Evolutionary conservation across 2,113 vertebrate species (phyloP), one percentile per base, ranked within the genome.

Genomic region (Erpornis zantholeuca): DNA sequence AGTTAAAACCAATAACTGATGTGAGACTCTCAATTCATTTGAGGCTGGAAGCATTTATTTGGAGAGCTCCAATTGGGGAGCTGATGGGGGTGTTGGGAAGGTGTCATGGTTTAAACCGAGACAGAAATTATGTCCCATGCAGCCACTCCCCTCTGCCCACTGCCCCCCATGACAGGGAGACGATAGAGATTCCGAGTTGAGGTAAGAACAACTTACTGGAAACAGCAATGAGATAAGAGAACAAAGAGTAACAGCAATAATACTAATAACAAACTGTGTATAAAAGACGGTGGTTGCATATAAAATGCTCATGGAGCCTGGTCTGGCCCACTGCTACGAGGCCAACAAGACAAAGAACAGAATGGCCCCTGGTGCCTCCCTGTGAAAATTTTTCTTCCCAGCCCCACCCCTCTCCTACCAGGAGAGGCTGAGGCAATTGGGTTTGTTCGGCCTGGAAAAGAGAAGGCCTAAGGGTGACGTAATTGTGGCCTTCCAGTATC

Each of bases 321-420:
- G 69, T 28, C 33, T 61, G 28, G 44, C 12, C 38, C 47, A 24
- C 64, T 69, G 45, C 15, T 22, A 23, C 0, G 0, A 0, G 1
- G 14, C 44, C 25, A 42, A 35, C 12, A 31, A 12, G 53, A 60
- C 36, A 44, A 68, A 45, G 27, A n/a, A 47, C 44, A 66, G 42
- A 59, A 27, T 19, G 9, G 22, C 63, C 36, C 21, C 25, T 8
- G 11, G 8, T 36, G 33, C 8, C 27, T 44, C 22, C 45, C 18
- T 0, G 0, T 5, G 17, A 52, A 52, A 22, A 7, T 36, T 77
- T 52, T 60, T 36, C 36, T 44, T 36, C 27, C 33, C 4, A 9
- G 31, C 0, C 11, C 18, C 36, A 68, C 31, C 12, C 11, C 7
- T 35, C 11, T 35, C 29, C 42, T 23, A 0, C 10, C 25, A 59